These are phyloP conservation scores for Xerus rutilus DNA, from an alignment of 2,797 vertebrate genomes.

Conservation along the genomic window DNA sequence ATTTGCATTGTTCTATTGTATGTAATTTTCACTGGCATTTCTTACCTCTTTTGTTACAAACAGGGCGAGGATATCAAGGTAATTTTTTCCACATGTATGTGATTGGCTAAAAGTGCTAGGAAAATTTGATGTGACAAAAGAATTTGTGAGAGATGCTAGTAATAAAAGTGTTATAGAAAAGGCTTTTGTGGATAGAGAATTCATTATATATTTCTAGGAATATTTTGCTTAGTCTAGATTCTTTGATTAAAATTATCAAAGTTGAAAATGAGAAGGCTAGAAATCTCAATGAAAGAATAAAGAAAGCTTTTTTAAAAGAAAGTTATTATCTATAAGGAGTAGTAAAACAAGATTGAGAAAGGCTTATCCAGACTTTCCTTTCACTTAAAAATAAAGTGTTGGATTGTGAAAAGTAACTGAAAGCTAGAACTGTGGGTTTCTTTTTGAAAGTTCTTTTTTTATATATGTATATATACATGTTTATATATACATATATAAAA, in stretches of 20 bases:
- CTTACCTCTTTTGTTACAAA: conserved; percentile 10
- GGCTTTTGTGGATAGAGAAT: conserved; percentile 35
- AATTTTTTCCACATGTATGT: not conserved
- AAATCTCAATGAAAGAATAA: not conserved
- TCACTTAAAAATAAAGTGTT: not conserved
- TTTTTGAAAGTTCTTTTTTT: no score
- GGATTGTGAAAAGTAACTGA: conserved; percentile 1
- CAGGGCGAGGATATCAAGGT: conserved; percentile 24
- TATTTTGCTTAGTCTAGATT: conserved; percentile 12
- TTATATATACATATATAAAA: no score
- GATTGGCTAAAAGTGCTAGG: not conserved
- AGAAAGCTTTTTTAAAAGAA: conserved; percentile 7
- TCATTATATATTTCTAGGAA: conserved; percentile 25
- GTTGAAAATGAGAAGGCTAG: conserved; percentile 30
- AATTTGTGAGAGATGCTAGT: conserved; percentile 1
- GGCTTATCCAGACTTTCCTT: not conserved
- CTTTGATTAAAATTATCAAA: conserved; percentile 46
- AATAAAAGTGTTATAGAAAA: conserved; percentile 38
- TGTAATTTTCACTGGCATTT: not conserved
- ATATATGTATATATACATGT: no score
- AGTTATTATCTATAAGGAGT: not conserved
- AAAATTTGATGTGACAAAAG: not conserved
- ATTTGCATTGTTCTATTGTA: not conserved
- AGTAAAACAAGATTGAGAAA: not conserved
- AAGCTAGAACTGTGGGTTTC: not conserved